A percentile compares a stretch with the other conserved stretches of the same genome.
Conservation (phyloP, 2,797 vertebrate species). For the Eleutherodactylus coqui region DNA sequence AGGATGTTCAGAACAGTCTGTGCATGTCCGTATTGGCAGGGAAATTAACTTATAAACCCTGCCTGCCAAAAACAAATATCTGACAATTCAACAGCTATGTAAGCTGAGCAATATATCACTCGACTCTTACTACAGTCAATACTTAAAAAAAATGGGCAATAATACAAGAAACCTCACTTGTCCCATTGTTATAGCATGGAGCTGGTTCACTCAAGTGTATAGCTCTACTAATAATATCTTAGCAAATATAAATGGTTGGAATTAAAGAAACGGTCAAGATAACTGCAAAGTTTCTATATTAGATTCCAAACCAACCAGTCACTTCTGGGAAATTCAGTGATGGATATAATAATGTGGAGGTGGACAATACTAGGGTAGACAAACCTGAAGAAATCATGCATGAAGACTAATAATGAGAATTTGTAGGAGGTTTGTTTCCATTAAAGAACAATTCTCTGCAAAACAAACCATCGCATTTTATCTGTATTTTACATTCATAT, state of each 20-base stretch:
- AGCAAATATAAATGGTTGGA: neutral
- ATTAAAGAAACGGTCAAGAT: neutral
- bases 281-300: neutral
- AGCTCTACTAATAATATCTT: neutral
- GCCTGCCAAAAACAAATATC: constrained; percentile 45
- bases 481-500: too few species aligned
- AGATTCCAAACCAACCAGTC: neutral
- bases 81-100: constrained; percentile 17
- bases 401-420: too few species aligned
- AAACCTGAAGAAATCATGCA: neutral
- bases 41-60: constrained; percentile 31
- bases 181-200: neutral
- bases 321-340: neutral
- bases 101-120: constrained; percentile 32
- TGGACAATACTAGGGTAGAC: neutral
- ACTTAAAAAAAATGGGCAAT: neutral
- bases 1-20: constrained; percentile 54
- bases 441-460: too few species aligned
- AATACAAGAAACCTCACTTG: neutral
- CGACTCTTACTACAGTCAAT: neutral
- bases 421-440: too few species aligned
- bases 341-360: neutral
- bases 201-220: neutral
- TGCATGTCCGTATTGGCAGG: constrained; percentile 49
- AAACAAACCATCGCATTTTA: too few species aligned